Conservation (phyloP, 2,888 invertebrate species). For the Trachelus tabidus region DNA sequence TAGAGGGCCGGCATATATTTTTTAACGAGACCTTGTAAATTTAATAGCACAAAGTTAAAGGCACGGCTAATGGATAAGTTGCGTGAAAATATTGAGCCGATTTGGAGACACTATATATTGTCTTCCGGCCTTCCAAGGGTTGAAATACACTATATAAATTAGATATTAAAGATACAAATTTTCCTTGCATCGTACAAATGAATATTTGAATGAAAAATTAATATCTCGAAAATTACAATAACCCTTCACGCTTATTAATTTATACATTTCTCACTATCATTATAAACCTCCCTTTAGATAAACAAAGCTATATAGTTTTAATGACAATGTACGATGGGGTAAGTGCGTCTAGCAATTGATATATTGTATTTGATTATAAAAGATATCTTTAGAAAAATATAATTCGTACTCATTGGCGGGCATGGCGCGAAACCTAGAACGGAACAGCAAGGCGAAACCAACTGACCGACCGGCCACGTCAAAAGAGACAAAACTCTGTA, state of each 20-base stretch:
- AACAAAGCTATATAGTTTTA: neutral
- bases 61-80: no score
- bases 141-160: no score
- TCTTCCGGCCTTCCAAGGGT: no score
- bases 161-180: neutral
- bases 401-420: slow-evolving; percentile 8
- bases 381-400: slow-evolving; percentile 7
- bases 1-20: no score
- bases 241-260: neutral
- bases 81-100: no score
- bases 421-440: slow-evolving; percentile 9
- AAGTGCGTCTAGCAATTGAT: neutral
- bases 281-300: neutral
- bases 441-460: slow-evolving; percentile 23
- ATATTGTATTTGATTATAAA: slow-evolving; percentile 11
- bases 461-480: slow-evolving; percentile 8
- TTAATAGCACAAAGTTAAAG: no score
- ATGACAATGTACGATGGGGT: neutral
- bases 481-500: slow-evolving; percentile 14
- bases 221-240: neutral
- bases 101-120: no score
- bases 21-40: no score
- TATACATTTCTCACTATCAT: neutral
- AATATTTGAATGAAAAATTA: neutral
- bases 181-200: neutral